Conservation (phyloP, 2,797 vertebrate species). For the Catharus ustulatus region DNA sequence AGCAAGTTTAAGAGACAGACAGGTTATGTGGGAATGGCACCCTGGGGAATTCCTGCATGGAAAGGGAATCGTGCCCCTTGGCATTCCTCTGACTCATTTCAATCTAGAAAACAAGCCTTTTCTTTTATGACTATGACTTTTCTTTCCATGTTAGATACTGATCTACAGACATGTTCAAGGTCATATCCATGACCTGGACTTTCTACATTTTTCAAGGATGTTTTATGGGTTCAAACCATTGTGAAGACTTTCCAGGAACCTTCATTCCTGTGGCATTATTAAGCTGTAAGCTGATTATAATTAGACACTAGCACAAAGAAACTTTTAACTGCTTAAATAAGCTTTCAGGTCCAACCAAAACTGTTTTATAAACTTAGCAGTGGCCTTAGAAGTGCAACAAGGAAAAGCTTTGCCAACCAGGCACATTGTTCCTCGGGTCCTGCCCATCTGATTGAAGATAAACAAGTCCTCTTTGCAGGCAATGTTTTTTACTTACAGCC, state of each 20-base stretch:
- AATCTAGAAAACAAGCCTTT: neutral
- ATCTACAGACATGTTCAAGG: neutral
- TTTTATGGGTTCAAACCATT: neutral
- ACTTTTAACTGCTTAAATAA: constrained; percentile 17
- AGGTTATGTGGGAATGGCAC: neutral
- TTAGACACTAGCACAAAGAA: neutral
- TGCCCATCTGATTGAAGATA: constrained; percentile 5
- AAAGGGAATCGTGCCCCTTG: neutral
- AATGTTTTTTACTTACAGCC: constrained; percentile 69
- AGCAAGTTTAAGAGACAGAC: neutral
- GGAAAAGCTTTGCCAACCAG: constrained; percentile 16
- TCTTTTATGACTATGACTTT: neutral
- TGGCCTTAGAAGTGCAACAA: constrained; percentile 1
- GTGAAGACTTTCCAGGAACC: neutral
- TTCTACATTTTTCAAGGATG: neutral
- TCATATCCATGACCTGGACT: neutral
- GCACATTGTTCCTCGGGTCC: constrained; percentile 22
- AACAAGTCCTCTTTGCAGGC: constrained; percentile 23
- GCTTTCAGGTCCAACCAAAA: neutral
- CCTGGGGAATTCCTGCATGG: neutral
- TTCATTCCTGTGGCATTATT: neutral
- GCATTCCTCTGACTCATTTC: neutral
- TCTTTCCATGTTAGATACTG: neutral
- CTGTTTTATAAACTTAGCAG: constrained; percentile 22
- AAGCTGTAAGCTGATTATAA: neutral